These are phyloP conservation scores for Syrmaticus mikado DNA, from an alignment of 2,113 vertebrate species.

Conservation along the genomic window DNA sequence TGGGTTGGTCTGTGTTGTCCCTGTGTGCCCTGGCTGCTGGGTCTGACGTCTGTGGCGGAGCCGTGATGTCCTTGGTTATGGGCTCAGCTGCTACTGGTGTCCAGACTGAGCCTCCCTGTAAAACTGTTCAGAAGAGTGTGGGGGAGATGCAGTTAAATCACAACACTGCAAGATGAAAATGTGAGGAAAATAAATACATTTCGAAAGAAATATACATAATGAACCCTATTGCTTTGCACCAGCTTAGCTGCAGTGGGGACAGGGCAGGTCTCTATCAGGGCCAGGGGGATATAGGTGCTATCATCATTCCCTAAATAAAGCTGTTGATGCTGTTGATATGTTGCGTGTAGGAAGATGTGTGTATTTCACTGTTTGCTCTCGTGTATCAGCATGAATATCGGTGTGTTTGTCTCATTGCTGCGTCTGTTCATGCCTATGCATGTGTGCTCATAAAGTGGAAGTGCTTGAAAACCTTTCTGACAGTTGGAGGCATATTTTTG, in stretches of 20 bases:
- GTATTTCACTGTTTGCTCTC: neutral
- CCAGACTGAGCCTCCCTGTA: no score
- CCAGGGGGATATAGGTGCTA: neutral
- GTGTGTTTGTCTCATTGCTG: neutral
- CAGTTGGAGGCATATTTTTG: neutral
- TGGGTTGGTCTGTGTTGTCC: no score
- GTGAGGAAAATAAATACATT: neutral
- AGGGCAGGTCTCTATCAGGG: neutral
- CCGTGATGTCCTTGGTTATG: accelerated
- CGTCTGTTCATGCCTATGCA: neutral
- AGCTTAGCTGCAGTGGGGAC: neutral
- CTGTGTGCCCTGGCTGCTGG: neutral
- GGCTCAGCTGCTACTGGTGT: neutral
- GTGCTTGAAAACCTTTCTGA: neutral
- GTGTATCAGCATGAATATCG: neutral
- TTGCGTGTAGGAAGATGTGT: accelerated
- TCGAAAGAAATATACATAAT: neutral
- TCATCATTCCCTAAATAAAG: neutral
- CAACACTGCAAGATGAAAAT: neutral
- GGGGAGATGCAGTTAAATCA: neutral
- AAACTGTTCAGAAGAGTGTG: neutral
- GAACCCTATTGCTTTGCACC: neutral
- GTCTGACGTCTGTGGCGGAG: neutral
- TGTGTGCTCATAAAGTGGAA: neutral
- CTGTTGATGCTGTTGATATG: neutral